Conservation (phyloP, 2,113 vertebrate species). For the Proteles cristata region DNA sequence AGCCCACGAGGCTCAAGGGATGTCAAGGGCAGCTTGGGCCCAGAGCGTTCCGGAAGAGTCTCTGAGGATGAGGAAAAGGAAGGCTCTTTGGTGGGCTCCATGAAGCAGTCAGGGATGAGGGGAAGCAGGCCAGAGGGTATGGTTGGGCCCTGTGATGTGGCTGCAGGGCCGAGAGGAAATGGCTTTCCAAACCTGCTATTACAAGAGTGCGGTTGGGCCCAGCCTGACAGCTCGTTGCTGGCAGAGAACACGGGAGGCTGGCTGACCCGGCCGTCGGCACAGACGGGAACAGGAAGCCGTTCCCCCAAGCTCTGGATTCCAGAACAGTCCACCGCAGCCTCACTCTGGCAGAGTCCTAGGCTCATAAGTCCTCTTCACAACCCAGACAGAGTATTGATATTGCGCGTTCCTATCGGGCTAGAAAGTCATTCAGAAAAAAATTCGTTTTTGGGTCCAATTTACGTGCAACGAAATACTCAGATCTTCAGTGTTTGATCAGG, state of each 20-base stretch:
- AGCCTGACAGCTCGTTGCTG: constrained; percentile 8
- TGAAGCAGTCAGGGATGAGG: not conserved
- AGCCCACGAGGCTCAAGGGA: not conserved
- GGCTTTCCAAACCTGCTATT: constrained; percentile 54
- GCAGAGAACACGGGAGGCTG: constrained; percentile 23
- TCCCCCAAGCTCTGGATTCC: not conserved
- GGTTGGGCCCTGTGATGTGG: constrained; percentile 59
- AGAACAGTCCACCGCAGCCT: not conserved
- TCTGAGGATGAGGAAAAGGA: constrained; percentile 28
- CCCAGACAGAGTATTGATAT: not conserved
- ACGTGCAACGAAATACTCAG: not conserved
- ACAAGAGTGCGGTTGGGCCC: constrained; percentile 51
- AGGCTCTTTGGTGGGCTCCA: not conserved
- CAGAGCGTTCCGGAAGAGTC: not conserved
- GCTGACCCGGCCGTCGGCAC: not conserved
- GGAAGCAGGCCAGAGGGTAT: constrained; percentile 47
- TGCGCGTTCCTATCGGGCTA: not conserved
- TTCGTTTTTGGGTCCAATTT: not conserved
- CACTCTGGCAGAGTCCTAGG: not conserved
- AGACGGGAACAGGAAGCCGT: not conserved
- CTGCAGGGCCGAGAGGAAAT: constrained; percentile 37
- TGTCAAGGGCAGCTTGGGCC: not conserved
- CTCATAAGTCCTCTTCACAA: not conserved
- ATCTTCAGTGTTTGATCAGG: not conserved
- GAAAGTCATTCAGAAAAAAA: not conserved